A percentile compares a stretch with the other conserved stretches of the same genome.
phyloP scores from a whole-genome alignment of 2,888 invertebrate genomes.

The Malacosoma neustria region DNA sequence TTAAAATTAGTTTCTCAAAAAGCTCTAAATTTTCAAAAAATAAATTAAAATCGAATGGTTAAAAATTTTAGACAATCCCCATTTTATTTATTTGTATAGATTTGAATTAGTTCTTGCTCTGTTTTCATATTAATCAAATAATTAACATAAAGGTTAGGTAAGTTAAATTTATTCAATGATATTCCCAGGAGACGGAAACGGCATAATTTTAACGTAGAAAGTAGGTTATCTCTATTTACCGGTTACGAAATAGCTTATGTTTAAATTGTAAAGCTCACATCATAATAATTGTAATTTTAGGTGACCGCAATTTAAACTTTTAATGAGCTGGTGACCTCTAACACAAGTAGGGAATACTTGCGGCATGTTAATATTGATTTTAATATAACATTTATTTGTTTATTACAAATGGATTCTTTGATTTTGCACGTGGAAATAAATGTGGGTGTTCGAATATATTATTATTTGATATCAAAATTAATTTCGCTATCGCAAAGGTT shows the following conservation, averaged over 20 bases:
- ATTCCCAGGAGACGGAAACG: not conserved
- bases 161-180: not conserved
- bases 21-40: no score
- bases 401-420: not conserved
- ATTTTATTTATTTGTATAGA: no score
- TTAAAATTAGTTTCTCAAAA: no score
- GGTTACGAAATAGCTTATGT: constrained; percentile 1
- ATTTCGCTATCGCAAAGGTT: no score
- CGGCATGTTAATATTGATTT: constrained; percentile 22
- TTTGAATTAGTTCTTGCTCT: no score
- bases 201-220: not conserved
- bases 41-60: no score
- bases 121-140: no score
- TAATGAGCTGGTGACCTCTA: constrained; percentile 28
- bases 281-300: constrained; percentile 20
- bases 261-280: constrained; percentile 3
- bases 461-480: no score
- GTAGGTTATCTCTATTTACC: not conserved
- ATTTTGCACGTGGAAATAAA: not conserved
- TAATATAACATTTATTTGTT: constrained; percentile 8
- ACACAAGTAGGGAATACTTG: constrained; percentile 18
- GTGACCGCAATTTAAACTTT: constrained; percentile 34
- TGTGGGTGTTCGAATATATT: no score
- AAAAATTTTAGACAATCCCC: no score
- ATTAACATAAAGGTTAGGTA: not conserved